Evolutionary conservation across 2,888 invertebrate genomes (phyloP).

Genomic region (Acanthosepion pharaonis): DNA sequence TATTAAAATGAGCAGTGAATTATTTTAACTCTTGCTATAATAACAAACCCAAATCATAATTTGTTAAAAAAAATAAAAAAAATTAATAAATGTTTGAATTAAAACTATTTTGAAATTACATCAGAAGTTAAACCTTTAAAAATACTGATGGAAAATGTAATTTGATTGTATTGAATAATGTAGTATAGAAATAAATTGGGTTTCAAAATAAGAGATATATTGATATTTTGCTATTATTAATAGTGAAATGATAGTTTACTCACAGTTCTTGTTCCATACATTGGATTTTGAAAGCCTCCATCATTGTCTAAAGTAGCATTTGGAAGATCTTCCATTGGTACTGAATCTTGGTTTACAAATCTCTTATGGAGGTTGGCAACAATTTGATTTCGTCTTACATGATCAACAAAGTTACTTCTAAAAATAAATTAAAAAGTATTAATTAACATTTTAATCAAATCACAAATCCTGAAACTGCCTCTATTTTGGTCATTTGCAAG

Average conservation of each 20-base stretch:
- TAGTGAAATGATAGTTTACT: not conserved
- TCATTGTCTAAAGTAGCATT: conserved; percentile 56
- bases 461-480: not conserved
- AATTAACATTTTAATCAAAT: not conserved
- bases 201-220: not conserved
- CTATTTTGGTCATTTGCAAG: not conserved
- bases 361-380: not conserved
- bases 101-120: not conserved
- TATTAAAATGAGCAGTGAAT: not conserved
- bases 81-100: not conserved
- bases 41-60: not conserved
- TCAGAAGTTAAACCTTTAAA: not conserved
- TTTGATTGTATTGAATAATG: not conserved
- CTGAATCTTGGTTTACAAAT: conserved; percentile 37
- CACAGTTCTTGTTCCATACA: conserved; percentile 58
- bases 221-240: too few species aligned
- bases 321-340: conserved; percentile 42
- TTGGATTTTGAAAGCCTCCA: conserved; percentile 65
- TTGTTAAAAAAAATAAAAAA: not conserved
- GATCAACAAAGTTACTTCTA: conserved; percentile 8
- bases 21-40: not conserved
- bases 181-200: not conserved
- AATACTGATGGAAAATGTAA: not conserved
- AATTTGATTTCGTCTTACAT: not conserved
- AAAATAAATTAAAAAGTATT: not conserved